Evolutionary conservation across 92 coral and sea anemone genomes (phyloP).

Genomic region (Bergia sp.): DNA sequence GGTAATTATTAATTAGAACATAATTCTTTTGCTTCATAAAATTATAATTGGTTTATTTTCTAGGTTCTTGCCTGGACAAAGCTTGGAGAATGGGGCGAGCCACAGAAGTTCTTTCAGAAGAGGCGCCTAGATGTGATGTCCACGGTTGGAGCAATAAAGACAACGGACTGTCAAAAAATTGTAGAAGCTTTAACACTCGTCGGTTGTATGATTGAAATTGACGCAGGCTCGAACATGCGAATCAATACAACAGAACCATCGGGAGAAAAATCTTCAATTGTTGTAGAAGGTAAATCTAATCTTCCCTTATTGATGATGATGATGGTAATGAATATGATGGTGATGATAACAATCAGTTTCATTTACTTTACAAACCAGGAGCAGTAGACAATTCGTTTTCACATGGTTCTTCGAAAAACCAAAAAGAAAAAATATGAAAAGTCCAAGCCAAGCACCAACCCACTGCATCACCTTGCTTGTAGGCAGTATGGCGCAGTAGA

Average conservation of each 20-base stretch:
- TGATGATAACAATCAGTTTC: neutral
- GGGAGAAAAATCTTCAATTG: neutral
- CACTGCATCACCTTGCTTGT: too few species aligned
- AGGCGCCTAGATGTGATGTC: constrained; percentile 26
- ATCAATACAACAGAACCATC: constrained; percentile 11
- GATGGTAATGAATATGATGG: neutral
- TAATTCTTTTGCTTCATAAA: too few species aligned
- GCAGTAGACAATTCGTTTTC: too few species aligned
- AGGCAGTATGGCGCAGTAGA: too few species aligned
- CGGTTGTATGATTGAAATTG: constrained; percentile 33
- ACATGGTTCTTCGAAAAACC: too few species aligned
- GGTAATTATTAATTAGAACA: too few species aligned
- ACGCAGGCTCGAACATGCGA: constrained; percentile 52
- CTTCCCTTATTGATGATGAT: neutral
- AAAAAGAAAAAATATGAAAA: too few species aligned
- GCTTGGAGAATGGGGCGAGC: constrained; percentile 64
- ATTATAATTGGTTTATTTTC: neutral
- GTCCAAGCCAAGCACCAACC: too few species aligned
- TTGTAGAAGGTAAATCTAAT: neutral
- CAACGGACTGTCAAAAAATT: constrained; percentile 35
- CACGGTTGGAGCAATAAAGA: constrained; percentile 23
- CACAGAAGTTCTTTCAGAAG: constrained; percentile 35
- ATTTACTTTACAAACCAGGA: too few species aligned
- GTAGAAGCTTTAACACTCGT: constrained; percentile 51
- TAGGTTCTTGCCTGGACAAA: constrained; percentile 58